Evolutionary conservation across 2,797 vertebrate species (phyloP).

Genomic region (Pantherophis alleghaniensis): DNA sequence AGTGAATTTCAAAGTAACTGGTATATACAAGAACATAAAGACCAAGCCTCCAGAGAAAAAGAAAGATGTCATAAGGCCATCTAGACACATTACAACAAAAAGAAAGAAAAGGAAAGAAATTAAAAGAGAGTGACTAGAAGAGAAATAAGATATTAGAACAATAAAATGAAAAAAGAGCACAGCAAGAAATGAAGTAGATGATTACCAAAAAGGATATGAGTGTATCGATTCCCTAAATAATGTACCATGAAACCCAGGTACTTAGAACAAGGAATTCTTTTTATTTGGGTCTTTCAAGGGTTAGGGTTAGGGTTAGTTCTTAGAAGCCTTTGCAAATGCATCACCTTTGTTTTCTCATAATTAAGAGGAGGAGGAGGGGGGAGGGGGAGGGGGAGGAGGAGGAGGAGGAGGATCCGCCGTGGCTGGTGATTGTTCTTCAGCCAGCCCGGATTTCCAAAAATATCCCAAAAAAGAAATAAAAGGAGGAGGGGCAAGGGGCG

Average conservation of each 20-base stretch:
- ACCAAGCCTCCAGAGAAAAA: background rate
- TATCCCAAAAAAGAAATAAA: too few species aligned
- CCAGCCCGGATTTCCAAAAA: too few species aligned
- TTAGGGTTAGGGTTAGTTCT: background rate
- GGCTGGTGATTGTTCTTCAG: too few species aligned
- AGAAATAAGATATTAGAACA: background rate
- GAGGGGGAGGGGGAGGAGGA: fast-evolving
- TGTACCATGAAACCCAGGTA: background rate
- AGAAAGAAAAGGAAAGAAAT: background rate
- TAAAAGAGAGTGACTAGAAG: background rate
- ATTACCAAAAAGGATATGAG: background rate
- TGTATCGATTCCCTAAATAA: background rate
- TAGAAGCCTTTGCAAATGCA: background rate
- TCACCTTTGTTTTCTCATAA: background rate
- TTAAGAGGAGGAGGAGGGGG: too few species aligned
- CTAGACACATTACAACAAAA: background rate
- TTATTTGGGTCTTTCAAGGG: background rate
- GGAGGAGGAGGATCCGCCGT: too few species aligned
- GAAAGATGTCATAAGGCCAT: background rate
- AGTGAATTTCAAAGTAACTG: background rate
- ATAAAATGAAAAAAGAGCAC: background rate
- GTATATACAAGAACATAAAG: background rate
- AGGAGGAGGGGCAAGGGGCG: too few species aligned
- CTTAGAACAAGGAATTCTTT: background rate
- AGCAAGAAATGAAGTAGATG: background rate